phyloP scores from a whole-genome alignment of 2,888 invertebrate species.

The Tanytarsus gracilentus region DNA sequence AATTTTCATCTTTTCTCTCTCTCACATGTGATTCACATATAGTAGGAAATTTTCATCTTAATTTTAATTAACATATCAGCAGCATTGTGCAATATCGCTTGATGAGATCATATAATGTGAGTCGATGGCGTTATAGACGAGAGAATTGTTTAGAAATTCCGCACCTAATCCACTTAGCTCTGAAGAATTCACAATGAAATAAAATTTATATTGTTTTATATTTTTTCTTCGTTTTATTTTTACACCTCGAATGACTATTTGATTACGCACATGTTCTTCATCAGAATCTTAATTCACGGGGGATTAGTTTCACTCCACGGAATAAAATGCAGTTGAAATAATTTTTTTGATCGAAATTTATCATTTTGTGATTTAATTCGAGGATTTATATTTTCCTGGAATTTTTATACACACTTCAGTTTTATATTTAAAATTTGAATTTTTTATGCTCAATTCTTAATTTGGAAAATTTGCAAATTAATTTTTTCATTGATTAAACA shows the following conservation, averaged over 20 bases:
- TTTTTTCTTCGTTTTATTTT: constrained; percentile 6
- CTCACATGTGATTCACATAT: not conserved
- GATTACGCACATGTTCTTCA: constrained; percentile 19
- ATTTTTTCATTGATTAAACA: too few species aligned
- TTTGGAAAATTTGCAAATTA: too few species aligned
- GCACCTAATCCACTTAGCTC: too few species aligned
- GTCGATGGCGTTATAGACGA: not conserved
- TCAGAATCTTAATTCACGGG: not conserved
- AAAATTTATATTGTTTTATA: not conserved
- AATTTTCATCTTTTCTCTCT: constrained; percentile 11
- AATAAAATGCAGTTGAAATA: not conserved
- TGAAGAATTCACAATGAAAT: too few species aligned
- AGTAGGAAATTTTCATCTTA: not conserved
- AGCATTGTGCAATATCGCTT: constrained; percentile 14
- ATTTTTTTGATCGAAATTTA: too few species aligned
- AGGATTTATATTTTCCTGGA: too few species aligned
- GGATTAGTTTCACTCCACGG: not conserved
- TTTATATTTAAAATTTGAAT: too few species aligned
- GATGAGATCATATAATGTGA: not conserved
- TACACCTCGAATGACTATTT: constrained; percentile 8
- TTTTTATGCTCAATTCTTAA: too few species aligned
- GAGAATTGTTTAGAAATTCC: constrained; percentile 7
- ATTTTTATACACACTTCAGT: too few species aligned
- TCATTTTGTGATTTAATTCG: too few species aligned
- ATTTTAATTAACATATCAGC: constrained; percentile 27